Base-by-base conservation (phyloP, 1,140 invertebrate species). In the Hypsibius dujardini region DNA sequence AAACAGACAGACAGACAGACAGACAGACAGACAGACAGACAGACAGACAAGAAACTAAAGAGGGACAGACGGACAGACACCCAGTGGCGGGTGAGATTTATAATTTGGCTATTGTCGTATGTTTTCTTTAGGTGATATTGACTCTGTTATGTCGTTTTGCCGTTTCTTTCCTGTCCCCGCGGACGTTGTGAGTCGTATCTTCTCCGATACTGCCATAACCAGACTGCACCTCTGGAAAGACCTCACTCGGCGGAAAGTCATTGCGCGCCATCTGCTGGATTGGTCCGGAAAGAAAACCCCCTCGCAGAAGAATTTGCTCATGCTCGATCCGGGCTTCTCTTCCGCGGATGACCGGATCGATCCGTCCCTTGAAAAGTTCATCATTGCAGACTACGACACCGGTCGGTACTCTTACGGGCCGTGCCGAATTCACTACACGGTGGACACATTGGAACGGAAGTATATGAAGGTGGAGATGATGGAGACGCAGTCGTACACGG, bases 391-490 rank as follows among this genome's bases (percentile, higher is more conserved):
- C 42, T 3, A 12, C 45, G 42, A 7, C 7, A 67, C 42, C 42
- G 12, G 45, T 14, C 7, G 62, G 3, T 67, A 67, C 62, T 7
- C 62, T 3, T 67, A 67, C 45, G 62, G 62, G 3, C 62, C 7
- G 12, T 67, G 62, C 62, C 62, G 62, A 42, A 67, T 67, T 3
- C 7, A 14, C 62, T 42, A 56, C 50, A 56, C n/a, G n/a, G 50
- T n/a, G 7, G 50, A 56, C 50, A 56, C 7, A 7, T 7, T n/a
- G 50, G 50, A 56, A 7, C 50, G n/a, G 50, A 56, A 56, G n/a
- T 7, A 7, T 7, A 7, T 7, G 50, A 56, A 56, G n/a, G 50
- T 56, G 50, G 50, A 56, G 50, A 7, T 7, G 50, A 7, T n/a
- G 50, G 50, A 56, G n/a, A n/a, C 50, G n/a, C 7, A 56, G 50